Base-by-base conservation (phyloP, 2,113 vertebrate species). In the Mesitornis unicolor region DNA sequence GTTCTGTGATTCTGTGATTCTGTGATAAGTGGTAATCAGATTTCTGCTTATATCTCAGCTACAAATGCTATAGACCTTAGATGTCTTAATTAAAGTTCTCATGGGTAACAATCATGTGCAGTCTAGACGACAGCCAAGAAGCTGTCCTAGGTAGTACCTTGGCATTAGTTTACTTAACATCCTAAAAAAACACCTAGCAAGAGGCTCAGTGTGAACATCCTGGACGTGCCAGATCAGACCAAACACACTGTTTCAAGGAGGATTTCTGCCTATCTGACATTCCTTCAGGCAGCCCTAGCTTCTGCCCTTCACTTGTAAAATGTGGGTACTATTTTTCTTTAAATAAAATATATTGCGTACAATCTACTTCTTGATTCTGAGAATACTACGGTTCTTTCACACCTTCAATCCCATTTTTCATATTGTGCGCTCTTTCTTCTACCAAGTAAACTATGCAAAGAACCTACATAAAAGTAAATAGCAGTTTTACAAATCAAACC, bases 401-500 rank as follows among this genome's bases (percentile, higher is more conserved):
- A 70, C 47, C 28, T 96, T 94, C 79, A 87, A 65, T 53, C 17
- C 20, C 33, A 68, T 85, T 92, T 94, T 87, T 77, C 43, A 90
- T 81, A 91, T 78, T 69, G 31, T 35, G 35, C 6, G 4, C 57
- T 92, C 35, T 25, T 92, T 64, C 57, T 60, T 97, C 94, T n/a
- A n/a, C 75, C 16, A 35, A 67, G 20, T 40, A 96, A 96, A 90
- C 51, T 78, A 71, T 73, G 56, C 38, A 78, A 69, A n/a, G n/a
- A n/a, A n/a, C n/a, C n/a, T n/a, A n/a, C n/a, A n/a, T n/a, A n/a
- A n/a, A 89, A 17, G 28, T 81, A 95, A 97, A 87, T 26, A 94
- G 31, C 57, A 81, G 17, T 89, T 90, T 83, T 67, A 94, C 96
- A 96, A 97, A 95, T 96, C 87, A 95, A 93, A 78, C 60, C 13